phyloP scores from a whole-genome alignment of 1,140 invertebrate genomes.

The Drosophila obscura region DNA sequence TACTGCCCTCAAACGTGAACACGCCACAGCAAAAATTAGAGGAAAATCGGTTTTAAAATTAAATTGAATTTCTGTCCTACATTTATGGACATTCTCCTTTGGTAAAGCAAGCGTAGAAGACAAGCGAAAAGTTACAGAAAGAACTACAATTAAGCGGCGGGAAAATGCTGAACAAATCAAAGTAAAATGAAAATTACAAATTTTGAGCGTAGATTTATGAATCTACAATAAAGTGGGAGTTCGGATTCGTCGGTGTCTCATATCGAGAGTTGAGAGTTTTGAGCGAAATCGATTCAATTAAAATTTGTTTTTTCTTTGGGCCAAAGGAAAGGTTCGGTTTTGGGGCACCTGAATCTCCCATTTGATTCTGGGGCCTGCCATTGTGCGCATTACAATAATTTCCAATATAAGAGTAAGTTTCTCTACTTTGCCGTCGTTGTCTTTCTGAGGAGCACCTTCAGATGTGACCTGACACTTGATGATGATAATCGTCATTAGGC shows the following conservation, averaged over 20 bases:
- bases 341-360: constrained; percentile 9
- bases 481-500: constrained; percentile 59
- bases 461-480: constrained; percentile 56
- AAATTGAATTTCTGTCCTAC: constrained; percentile 41
- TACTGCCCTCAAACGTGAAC: constrained; percentile 54
- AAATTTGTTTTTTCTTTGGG: constrained; percentile 51
- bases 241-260: constrained; percentile 41
- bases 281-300: constrained; percentile 69
- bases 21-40: constrained; percentile 10
- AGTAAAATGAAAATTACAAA: constrained; percentile 58
- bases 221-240: constrained; percentile 18
- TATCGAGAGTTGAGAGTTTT: constrained; percentile 53
- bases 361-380: constrained; percentile 57
- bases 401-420: constrained; percentile 44
- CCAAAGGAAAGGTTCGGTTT: constrained; percentile 11
- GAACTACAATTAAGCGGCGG: constrained; percentile 32
- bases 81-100: constrained; percentile 41
- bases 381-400: constrained; percentile 64
- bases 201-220: constrained; percentile 42
- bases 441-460: constrained; percentile 12
- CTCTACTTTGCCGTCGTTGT: constrained; percentile 30
- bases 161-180: constrained; percentile 68
- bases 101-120: constrained; percentile 12
- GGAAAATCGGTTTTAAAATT: constrained; percentile 22
- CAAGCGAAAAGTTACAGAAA: constrained; percentile 42